These are phyloP conservation scores for Heliconius hewitsoni DNA, from an alignment of 1,140 invertebrate species.

Conservation along the genomic window DNA sequence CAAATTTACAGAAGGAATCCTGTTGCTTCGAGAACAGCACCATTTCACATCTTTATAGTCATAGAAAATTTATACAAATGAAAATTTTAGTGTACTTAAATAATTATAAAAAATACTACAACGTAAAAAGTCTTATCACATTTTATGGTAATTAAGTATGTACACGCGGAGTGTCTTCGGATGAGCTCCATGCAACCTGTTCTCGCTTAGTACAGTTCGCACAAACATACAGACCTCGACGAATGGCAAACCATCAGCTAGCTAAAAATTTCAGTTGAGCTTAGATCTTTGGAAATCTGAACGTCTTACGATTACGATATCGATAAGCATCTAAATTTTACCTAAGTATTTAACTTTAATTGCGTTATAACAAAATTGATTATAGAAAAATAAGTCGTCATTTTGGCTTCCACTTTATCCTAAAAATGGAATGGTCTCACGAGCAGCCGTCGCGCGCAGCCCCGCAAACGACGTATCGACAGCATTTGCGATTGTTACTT, in stretches of 20 bases:
- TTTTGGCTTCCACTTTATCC: slow-evolving; percentile 77
- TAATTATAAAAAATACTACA: slow-evolving; percentile 54
- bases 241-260: slow-evolving; percentile 60
- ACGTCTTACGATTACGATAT: slow-evolving; percentile 71
- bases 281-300: slow-evolving; percentile 78
- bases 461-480: slow-evolving; percentile 26
- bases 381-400: slow-evolving; percentile 79
- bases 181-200: slow-evolving; percentile 38
- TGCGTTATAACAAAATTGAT: slow-evolving; percentile 78
- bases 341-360: slow-evolving; percentile 62
- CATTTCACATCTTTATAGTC: slow-evolving; percentile 55
- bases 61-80: slow-evolving; percentile 52
- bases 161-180: slow-evolving; percentile 58
- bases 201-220: slow-evolving; percentile 36
- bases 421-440: slow-evolving; percentile 78
- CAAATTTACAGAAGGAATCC: slow-evolving; percentile 36
- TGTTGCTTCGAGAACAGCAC: slow-evolving; percentile 57
- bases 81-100: slow-evolving; percentile 53
- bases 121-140: slow-evolving; percentile 70
- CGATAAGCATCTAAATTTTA: slow-evolving; percentile 76
- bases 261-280: slow-evolving; percentile 77
- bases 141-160: slow-evolving; percentile 68
- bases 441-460: slow-evolving; percentile 60
- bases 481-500: slow-evolving; percentile 27
- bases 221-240: slow-evolving; percentile 53